phyloP scores from a whole-genome alignment of 2,797 vertebrate genomes.

The Dromococcyx pavoninus region DNA sequence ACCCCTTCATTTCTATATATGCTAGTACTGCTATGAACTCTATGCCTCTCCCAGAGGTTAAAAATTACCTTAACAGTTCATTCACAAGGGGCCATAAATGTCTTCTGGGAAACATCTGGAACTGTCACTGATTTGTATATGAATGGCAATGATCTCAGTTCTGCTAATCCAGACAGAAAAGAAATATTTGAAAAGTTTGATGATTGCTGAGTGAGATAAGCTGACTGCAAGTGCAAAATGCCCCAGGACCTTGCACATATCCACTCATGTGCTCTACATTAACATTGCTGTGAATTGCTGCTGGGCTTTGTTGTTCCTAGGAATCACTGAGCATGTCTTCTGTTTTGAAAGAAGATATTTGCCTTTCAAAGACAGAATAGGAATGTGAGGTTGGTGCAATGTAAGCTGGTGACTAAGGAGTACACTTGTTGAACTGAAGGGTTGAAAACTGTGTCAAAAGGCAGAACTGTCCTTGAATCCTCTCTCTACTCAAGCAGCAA shows the following conservation, averaged over 20 bases:
- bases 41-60: not conserved
- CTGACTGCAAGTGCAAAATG: not conserved
- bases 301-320: not conserved
- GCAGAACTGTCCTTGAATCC: not conserved
- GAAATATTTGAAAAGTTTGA: not conserved
- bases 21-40: not conserved
- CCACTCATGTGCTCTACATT: not conserved
- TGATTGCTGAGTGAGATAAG: not conserved
- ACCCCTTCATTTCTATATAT: not conserved
- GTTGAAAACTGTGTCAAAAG: not conserved
- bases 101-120: not conserved
- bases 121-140: not conserved
- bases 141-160: not conserved
- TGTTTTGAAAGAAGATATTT: not conserved
- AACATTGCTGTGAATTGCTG: not conserved
- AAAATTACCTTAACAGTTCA: not conserved
- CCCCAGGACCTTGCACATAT: not conserved
- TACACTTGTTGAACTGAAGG: not conserved
- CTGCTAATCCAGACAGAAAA: not conserved
- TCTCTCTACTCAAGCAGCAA: not conserved
- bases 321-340: not conserved
- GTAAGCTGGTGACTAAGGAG: not conserved
- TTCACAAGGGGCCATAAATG: not conserved
- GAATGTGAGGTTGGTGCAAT: not conserved
- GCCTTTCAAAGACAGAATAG: not conserved